phyloP scores from a whole-genome alignment of 2,797 vertebrate genomes.

The Malurus leucopterus region DNA sequence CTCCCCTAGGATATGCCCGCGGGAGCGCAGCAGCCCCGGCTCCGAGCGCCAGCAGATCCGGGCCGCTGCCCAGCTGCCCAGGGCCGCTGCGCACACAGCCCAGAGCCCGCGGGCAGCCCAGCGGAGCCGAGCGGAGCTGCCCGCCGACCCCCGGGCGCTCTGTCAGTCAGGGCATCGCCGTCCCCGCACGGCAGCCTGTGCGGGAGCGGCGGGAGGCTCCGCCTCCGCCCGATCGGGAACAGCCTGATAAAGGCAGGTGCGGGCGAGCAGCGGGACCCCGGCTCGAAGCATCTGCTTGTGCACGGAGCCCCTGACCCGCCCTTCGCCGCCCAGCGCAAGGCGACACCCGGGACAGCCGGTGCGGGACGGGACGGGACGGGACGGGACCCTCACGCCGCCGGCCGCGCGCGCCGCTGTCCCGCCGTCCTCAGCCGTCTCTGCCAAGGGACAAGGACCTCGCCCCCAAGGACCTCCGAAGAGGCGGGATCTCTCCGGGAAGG shows the following conservation, averaged over 20 bases:
- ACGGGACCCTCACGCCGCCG: not conserved
- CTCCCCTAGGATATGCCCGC: not conserved
- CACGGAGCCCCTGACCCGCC: not conserved
- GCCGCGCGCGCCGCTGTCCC: not conserved
- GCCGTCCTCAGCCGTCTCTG: not conserved
- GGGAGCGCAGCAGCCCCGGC: not conserved
- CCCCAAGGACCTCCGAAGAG: constrained; percentile 3
- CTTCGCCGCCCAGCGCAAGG: not conserved
- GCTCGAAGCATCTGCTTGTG: not conserved
- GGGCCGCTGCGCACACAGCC: not conserved
- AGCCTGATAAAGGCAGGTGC: constrained; percentile 57
- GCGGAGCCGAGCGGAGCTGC: not conserved
- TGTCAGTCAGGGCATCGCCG: not conserved
- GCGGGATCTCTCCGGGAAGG: constrained; percentile 29
- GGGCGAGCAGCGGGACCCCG: not conserved
- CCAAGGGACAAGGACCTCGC: not conserved
- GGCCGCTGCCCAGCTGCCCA: not conserved
- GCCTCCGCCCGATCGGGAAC: not conserved
- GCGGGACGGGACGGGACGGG: not conserved
- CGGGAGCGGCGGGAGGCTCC: constrained; percentile 7
- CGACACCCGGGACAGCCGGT: not conserved
- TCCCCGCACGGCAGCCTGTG: not conserved
- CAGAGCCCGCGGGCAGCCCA: not conserved
- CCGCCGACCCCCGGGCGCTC: not conserved
- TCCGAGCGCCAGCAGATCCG: not conserved